Percentiles rank a stretch among this genome's conserved stretches.
Evolutionary conservation across 2,113 vertebrate species (phyloP).

Genomic region (Xyrauchen texanus): DNA sequence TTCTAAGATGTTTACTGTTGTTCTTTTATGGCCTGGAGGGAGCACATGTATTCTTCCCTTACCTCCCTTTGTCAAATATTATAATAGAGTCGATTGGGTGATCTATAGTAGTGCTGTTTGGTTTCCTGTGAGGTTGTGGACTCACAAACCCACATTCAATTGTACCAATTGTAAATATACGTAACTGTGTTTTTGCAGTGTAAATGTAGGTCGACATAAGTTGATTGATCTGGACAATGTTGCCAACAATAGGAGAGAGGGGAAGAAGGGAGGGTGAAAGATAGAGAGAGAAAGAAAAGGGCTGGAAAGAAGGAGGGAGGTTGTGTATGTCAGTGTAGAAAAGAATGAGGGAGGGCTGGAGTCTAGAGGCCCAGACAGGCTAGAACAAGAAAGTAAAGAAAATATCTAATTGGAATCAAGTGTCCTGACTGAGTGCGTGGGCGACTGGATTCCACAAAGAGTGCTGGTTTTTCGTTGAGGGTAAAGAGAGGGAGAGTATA

Average conservation of each 20-base stretch:
- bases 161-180: not conserved
- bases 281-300: conserved; percentile 31
- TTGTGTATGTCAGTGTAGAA: not conserved
- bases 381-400: conserved; percentile 76
- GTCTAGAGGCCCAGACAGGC: conserved; percentile 75
- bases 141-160: conserved; percentile 11
- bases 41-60: conserved; percentile 46
- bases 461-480: conserved; percentile 71
- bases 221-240: conserved; percentile 55
- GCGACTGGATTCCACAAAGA: conserved; percentile 70
- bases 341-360: conserved; percentile 54
- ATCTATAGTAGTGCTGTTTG: conserved; percentile 37
- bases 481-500: conserved; percentile 50
- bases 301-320: not conserved
- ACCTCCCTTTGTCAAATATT: conserved; percentile 14
- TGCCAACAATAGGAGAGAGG: conserved; percentile 63
- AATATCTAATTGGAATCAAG: conserved; percentile 81
- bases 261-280: conserved; percentile 28
- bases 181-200: not conserved
- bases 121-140: conserved; percentile 4
- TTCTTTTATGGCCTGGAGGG: conserved; percentile 52
- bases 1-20: conserved; percentile 49
- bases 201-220: not conserved
- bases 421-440: conserved; percentile 72
- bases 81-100: conserved; percentile 17